Evolutionary conservation across 2,888 invertebrate species (phyloP).

Genomic region (Megastigmus dorsalis): DNA sequence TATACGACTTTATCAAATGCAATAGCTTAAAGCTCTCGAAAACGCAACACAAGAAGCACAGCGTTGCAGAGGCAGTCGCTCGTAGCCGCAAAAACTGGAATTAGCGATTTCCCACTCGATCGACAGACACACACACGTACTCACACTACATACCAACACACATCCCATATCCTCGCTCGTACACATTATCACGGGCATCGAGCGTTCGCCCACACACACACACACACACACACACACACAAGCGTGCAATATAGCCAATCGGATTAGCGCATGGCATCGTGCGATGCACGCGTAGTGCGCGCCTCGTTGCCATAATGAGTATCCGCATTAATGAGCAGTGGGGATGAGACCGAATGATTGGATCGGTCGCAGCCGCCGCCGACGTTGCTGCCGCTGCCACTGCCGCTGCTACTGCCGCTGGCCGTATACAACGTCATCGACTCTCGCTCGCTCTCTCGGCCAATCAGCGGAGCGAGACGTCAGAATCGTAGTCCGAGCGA

Average conservation of each 20-base stretch:
- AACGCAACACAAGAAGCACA: too few relatives aligned
- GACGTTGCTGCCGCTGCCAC: constrained; percentile 55
- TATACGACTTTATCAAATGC: too few relatives aligned
- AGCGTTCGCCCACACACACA: background rate
- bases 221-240: too few relatives aligned
- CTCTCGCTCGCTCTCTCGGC: constrained; percentile 57
- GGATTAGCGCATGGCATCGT: constrained; percentile 60
- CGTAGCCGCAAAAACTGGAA: too few relatives aligned
- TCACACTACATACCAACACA: too few relatives aligned
- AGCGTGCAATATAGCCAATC: constrained; percentile 53
- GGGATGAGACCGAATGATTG: constrained; percentile 55
- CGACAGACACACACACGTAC: too few relatives aligned
- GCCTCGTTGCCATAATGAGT: constrained; percentile 59
- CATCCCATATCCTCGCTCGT: too few relatives aligned
- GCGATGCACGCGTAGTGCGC: background rate
- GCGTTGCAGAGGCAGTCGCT: too few relatives aligned
- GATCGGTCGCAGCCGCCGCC: constrained; percentile 58
- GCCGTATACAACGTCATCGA: constrained; percentile 59
- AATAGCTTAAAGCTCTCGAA: too few relatives aligned
- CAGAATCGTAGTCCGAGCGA: constrained; percentile 65
- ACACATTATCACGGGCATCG: background rate
- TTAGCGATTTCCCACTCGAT: too few relatives aligned
- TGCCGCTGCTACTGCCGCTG: constrained; percentile 56
- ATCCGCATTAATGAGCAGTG: constrained; percentile 63
- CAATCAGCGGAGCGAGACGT: constrained; percentile 68